Evolutionary conservation across 2,797 vertebrate species (phyloP).

Genomic region (Nannoperca australis): DNA sequence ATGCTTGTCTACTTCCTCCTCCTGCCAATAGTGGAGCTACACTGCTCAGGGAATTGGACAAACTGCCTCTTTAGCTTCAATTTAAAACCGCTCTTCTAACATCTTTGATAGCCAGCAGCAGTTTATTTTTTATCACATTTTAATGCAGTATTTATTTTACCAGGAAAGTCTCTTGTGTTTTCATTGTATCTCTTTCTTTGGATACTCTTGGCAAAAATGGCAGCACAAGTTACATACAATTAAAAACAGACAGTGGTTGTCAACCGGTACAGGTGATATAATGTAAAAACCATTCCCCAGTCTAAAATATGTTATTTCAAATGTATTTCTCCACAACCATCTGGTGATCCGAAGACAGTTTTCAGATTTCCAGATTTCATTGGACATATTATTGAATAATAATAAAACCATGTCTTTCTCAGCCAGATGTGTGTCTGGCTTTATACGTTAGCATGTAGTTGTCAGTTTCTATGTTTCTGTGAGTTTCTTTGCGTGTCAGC

Average conservation of each 20-base stretch:
- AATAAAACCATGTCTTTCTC: not conserved
- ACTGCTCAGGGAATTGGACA: not conserved
- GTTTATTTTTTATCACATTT: not conserved
- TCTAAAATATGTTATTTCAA: no score
- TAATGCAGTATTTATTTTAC: not conserved
- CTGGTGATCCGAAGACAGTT: no score
- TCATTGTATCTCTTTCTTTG: not conserved
- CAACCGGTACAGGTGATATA: no score
- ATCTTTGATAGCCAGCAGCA: not conserved
- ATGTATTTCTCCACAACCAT: no score
- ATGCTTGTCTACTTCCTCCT: not conserved
- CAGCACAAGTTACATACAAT: not conserved
- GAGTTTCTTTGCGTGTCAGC: constrained; percentile 32
- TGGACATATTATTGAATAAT: not conserved
- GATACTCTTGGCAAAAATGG: not conserved
- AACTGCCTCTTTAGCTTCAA: not conserved
- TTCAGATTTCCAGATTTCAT: not conserved
- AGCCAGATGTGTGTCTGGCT: constrained; percentile 8
- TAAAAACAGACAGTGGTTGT: no score
- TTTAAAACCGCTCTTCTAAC: not conserved
- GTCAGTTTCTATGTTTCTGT: constrained; percentile 31
- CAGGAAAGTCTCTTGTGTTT: not conserved
- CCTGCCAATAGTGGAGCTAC: no score
- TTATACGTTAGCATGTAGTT: constrained; percentile 11
- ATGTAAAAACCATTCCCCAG: no score